Base-by-base conservation (phyloP, 2,113 vertebrate genomes). In the Corvus moneduloides region DNA sequence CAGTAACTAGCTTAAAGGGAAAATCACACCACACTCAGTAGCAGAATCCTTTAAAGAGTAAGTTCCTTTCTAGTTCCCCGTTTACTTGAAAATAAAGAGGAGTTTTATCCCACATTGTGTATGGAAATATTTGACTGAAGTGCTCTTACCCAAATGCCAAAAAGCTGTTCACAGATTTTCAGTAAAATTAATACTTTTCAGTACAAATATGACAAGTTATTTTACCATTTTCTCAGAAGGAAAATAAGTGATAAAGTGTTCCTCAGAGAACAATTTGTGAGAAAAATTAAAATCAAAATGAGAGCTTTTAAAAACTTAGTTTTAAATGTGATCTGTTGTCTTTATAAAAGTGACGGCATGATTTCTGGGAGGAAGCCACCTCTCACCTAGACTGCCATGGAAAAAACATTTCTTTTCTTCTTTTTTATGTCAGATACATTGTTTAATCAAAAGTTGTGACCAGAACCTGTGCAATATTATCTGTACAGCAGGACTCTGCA, bases 1-100 rank as follows among this genome's bases (percentile, higher is more conserved):
- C 39, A 71, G 54, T 94, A 96, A 97, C 96, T 96, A 96, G 74
- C 73, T 92, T 62, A 84, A 97, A 96, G 87, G 87, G 61, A 80
- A 96, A 86, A 96, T 95, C 82, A 68, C 58, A 78, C 58, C 23
- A 62, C 61, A 63, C 18, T 79, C 51, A 58, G 58, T 13, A 69
- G 75, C 16, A 96, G 74, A 82, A 63, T 46, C 54, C 16, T 72
- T 51, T 52, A 64, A 64, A 26, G 37, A 52, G 19, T 30, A 84
- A 91, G 56, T 72, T 93, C 41, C 55, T 77, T 94, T 96, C 77
- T 93, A 28, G 81, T 88, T 95, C 92, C 72, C 93, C 88, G 94
- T 94, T 96, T 48, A 22, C 26, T 71, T 78, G 66, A 94, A 82
- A 71, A 11, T 82, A 35, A 66, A 61, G 79, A 80, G 19, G 33